These are phyloP conservation scores for Sebastes minor DNA, from an alignment of 2,797 vertebrate genomes.

Conservation along the genomic window DNA sequence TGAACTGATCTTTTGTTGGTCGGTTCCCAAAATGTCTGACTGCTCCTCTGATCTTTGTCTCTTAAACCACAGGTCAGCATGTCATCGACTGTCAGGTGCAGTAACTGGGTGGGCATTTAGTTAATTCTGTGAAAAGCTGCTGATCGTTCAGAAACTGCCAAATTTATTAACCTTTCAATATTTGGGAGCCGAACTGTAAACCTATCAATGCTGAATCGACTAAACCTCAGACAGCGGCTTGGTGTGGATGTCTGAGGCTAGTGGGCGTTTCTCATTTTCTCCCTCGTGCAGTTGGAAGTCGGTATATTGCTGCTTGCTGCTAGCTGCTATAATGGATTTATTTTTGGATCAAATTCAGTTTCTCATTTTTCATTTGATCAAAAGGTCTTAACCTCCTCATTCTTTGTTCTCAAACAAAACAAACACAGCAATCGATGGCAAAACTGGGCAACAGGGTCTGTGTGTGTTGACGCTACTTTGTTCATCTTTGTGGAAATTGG, in stretches of 20 bases:
- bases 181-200: conserved; percentile 34
- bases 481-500: neutral
- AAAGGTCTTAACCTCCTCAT: conserved; percentile 1
- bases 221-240: conserved; percentile 25
- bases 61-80: conserved; percentile 6
- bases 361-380: conserved; percentile 28
- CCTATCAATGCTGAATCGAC: conserved; percentile 39
- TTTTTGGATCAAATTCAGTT: conserved; percentile 29
- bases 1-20: neutral
- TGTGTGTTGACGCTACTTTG: neutral
- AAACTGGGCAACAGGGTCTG: neutral
- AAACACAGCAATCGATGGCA: neutral
- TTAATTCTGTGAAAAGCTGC: conserved; percentile 28
- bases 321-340: conserved; percentile 6
- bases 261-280: conserved; percentile 47
- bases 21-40: neutral
- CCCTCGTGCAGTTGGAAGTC: neutral
- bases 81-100: conserved; percentile 1
- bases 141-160: conserved; percentile 16
- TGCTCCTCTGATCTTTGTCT: neutral
- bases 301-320: neutral
- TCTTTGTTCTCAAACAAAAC: neutral
- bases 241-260: conserved; percentile 15
- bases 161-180: conserved; percentile 45
- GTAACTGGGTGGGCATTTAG: conserved; percentile 9